Evolutionary conservation across 2,113 vertebrate genomes (phyloP), one percentile per base, ranked within the genome.

Genomic region (Sclerurus mexicanus): DNA sequence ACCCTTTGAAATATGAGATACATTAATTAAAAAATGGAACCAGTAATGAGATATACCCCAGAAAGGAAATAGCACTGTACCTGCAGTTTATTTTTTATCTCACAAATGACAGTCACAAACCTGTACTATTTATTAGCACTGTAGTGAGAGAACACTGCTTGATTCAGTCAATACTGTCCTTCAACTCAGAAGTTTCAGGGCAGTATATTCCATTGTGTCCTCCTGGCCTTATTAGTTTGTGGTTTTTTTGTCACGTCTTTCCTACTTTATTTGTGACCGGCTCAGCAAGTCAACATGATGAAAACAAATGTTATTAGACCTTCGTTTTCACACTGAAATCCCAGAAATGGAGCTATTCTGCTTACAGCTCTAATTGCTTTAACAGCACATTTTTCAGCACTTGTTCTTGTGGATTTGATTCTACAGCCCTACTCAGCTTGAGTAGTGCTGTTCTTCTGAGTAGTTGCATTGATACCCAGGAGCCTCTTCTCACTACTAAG

Each of bases 281-380:
- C 50, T 69, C 39, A 44, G 81, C 50, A 84, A 86, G 64, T 68
- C 90, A 75, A 63, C 55, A 49, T 21, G 59, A 92, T 52, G 75
- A 95, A 94, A 93, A 95, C 67, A 39, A 81, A 93, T 76, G 35
- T 69, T 92, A 87, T 92, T 81, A 90, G 75, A 35, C 60, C 16
- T 87, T 87, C 20, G 24, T 90, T 84, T 96, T 93, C 75, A 73
- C 75, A 77, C 68, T 58, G 71, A 83, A 93, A 62, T 86, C 85
- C 68, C 22, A 0, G 76, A 92, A 90, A 60, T 49, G 31, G 27
- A 87, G 55, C 23, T 76, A 50, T 68, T 55, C 74, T 55, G 40
- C 63, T 90, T 90, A 50, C 49, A 73, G 42, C n/a, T 88, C 60
- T 94, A 88, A 93, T 88, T 96, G 72, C 21, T 88, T 91, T 94